Evolutionary conservation across 2,888 invertebrate species (phyloP).

Genomic region (Trichopria drosophilae): DNA sequence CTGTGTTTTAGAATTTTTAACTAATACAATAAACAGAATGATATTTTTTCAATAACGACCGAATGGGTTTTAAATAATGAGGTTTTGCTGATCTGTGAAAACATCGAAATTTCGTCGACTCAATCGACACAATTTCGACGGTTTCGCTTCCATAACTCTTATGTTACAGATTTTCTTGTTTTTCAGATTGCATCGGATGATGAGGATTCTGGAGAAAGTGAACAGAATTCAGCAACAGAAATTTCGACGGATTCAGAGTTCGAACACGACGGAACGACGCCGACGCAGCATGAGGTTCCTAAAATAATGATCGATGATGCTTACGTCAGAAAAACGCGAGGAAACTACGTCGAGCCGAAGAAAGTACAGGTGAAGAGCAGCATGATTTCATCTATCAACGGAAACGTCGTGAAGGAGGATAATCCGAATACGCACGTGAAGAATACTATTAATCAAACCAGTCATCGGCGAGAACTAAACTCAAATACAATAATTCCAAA

Average conservation of each 20-base stretch:
- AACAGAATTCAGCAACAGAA: constrained; percentile 85
- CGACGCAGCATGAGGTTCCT: constrained; percentile 72
- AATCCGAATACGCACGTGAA: constrained; percentile 34
- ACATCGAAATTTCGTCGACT: neutral
- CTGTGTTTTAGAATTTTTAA: constrained; percentile 19
- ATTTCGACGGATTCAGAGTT: constrained; percentile 93
- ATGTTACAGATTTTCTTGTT: constrained; percentile 20
- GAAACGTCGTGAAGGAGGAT: constrained; percentile 48
- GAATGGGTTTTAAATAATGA: constrained; percentile 20
- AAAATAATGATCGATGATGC: constrained; percentile 75
- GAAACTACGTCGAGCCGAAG: constrained; percentile 59
- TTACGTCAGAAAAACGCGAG: constrained; percentile 63
- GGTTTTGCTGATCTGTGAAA: neutral
- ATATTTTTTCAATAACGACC: constrained; percentile 26
- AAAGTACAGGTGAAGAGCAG: constrained; percentile 66
- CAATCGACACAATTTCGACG: neutral
- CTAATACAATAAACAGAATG: constrained; percentile 10
- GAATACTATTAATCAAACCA: constrained; percentile 8
- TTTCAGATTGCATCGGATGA: constrained; percentile 68
- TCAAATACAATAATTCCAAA: too few species aligned
- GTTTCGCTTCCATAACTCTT: neutral
- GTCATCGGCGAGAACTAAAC: neutral
- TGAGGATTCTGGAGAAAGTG: constrained; percentile 62
- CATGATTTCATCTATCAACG: constrained; percentile 59
- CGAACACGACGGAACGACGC: constrained; percentile 76